phyloP scores from a whole-genome alignment of 2,888 invertebrate species.

The Lasioglossum lativentre region DNA sequence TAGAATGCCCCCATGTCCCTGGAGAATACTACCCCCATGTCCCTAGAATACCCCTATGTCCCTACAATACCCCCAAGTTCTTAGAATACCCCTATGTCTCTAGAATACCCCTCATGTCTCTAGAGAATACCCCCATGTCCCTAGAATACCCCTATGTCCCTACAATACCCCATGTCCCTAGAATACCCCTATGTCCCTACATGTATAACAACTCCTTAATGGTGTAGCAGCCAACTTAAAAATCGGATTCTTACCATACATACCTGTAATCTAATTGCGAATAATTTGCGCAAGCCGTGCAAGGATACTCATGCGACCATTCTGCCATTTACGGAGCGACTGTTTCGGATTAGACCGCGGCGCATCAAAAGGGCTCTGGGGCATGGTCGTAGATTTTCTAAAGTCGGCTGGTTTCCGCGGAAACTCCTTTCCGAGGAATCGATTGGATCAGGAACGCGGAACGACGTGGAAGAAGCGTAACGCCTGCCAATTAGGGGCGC shows the following conservation, averaged over 20 bases:
- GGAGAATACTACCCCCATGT: too few species aligned
- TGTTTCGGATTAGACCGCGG: neutral
- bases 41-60: too few species aligned
- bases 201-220: too few species aligned
- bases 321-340: neutral
- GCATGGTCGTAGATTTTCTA: neutral
- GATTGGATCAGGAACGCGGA: conserved; percentile 29
- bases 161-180: too few species aligned
- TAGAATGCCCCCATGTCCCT: too few species aligned
- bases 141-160: too few species aligned
- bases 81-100: too few species aligned
- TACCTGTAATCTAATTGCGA: neutral
- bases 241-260: neutral
- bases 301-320: neutral
- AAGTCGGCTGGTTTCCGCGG: neutral
- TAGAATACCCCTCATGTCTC: too few species aligned
- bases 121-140: too few species aligned
- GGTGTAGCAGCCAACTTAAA: too few species aligned
- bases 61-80: too few species aligned
- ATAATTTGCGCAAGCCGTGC: neutral
- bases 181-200: too few species aligned
- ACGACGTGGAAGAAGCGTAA: conserved; percentile 10
- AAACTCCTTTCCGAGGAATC: conserved; percentile 15
- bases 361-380: neutral
- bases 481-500: conserved; percentile 39